A percentile compares a stretch with the other conserved stretches of the same genome.
These are phyloP conservation scores for Conopomorpha cramerella DNA, from an alignment of 1,140 invertebrate species.

Conservation along the genomic window DNA sequence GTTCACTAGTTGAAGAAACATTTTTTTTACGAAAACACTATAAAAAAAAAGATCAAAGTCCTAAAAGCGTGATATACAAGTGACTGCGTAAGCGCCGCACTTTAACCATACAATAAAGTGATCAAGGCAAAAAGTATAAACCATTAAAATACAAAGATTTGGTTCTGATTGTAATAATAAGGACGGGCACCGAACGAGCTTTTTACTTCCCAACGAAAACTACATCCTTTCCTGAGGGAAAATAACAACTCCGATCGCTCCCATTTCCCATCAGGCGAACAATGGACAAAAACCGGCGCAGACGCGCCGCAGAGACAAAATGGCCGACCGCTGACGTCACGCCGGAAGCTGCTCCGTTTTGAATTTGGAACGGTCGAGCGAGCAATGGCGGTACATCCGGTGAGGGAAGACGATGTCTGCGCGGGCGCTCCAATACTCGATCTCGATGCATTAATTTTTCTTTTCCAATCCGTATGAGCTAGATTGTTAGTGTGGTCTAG, in stretches of 20 bases:
- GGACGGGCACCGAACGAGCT: too few relatives aligned
- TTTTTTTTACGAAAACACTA: too few relatives aligned
- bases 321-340: constrained; percentile 48
- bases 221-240: constrained; percentile 31
- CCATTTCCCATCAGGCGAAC: constrained; percentile 34
- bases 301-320: constrained; percentile 36
- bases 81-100: too few relatives aligned
- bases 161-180: too few relatives aligned
- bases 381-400: constrained; percentile 55
- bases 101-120: too few relatives aligned
- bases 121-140: too few relatives aligned
- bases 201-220: constrained; percentile 1
- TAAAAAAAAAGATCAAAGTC: too few relatives aligned
- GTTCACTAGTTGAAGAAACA: too few relatives aligned
- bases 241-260: constrained; percentile 29
- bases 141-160: too few relatives aligned
- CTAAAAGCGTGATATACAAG: too few relatives aligned
- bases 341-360: constrained; percentile 55
- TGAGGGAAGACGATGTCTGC: constrained; percentile 46
- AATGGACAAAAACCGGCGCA: constrained; percentile 21
- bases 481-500: too few relatives aligned
- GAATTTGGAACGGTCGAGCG: constrained; percentile 57
- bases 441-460: constrained; percentile 6
- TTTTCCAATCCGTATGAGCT: too few relatives aligned
- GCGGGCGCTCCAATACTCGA: constrained; percentile 12